Base-by-base conservation (phyloP, 2,113 vertebrate species). In the Fregetta grallaria region DNA sequence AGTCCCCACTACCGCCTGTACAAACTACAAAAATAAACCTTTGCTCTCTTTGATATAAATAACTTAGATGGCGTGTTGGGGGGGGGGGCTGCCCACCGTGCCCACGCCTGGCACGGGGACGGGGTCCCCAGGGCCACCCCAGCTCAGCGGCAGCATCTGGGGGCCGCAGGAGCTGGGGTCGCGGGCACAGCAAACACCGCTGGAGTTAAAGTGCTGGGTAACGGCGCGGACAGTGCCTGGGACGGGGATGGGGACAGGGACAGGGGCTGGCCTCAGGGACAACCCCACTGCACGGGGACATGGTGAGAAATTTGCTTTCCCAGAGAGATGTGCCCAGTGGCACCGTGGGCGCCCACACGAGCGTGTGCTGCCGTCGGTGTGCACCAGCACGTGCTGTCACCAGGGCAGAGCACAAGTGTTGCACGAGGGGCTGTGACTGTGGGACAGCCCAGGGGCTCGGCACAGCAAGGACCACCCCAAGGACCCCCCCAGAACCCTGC, bases 1-100 rank as follows among this genome's bases (percentile, higher is more conserved):
- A 0, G 91, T 95, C 93, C 95, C 96, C 96, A 96, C 96, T 96
- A 96, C 96, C 91, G 79, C 78, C 94, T 95, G 95, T 96, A 97
- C 96, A 95, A 95, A 95, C 96, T 97, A 97, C 96, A 97, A 97
- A 97, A 97, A 97, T 97, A 97, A 96, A 97, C 96, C 96, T 97
- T 96, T 96, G 93, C 95, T 97, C 96, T 97, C 94, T 97, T 96
- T 97, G 94, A 97, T 96, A 97, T 97, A 97, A 97, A 97, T 97
- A 97, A 97, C 90, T 97, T 97, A 97, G 86, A 73, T 92, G 96
- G 86, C 95, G 91, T 96, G 85, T 58, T 55, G 32, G 73, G 73
- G 78, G 47, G 8, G 11, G 27, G 56, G 44, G 42, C 74, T 92
- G 95, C 83, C 93, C 96, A 0, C 92, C 68, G 13, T 96, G 95